Base-by-base conservation (phyloP, 2,888 invertebrate genomes). In the Antheraea yamamai region DNA sequence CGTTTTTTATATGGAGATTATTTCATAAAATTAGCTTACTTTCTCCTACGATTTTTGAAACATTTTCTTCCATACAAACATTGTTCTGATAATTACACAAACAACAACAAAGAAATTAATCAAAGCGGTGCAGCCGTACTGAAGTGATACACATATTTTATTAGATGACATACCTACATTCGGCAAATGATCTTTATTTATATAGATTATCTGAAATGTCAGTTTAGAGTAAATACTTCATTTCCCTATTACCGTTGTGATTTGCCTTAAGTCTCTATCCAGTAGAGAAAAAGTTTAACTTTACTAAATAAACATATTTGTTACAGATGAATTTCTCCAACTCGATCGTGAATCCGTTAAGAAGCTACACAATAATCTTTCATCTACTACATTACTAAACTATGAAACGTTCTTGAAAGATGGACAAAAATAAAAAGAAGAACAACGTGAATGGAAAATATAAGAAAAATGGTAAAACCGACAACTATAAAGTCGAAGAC, bases 371-470 rank as follows among this genome's bases (percentile, higher is more conserved):
- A 39, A n/a, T 39, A 39, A 70, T n/a, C 1, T 70, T 39, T n/a
- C 20, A 70, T 39, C 39, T 20, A 70, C n/a, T 39, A 12, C n/a
- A 39, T 39, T 39, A n/a, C 12, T 70, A 20, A 61, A 73, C 16
- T 58, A 75, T 73, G 75, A 73, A 20, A 70, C 7, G 39, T 39
- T 16, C 39, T 12, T 75, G 51, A 81, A 93, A 89, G 80, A 95
- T 95, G 95, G 94, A 95, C 78, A 95, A 94, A 81, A 90, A 86
- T 81, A 94, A 93, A 86, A 94, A 95, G 80, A 95, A 95, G 83
- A 92, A 91, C 81, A 88, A 91, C 79, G 81, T 82, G n/a, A 94
- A 94, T 82, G 94, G 94, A 30, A 94, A 94, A 87, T 92, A 91
- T 76, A 94, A 93, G 81, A 95, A 94, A 81, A 93, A 91, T 81